These are phyloP conservation scores for Drosophila pullipes DNA, from an alignment of 2,888 invertebrate genomes.

Conservation along the genomic window DNA sequence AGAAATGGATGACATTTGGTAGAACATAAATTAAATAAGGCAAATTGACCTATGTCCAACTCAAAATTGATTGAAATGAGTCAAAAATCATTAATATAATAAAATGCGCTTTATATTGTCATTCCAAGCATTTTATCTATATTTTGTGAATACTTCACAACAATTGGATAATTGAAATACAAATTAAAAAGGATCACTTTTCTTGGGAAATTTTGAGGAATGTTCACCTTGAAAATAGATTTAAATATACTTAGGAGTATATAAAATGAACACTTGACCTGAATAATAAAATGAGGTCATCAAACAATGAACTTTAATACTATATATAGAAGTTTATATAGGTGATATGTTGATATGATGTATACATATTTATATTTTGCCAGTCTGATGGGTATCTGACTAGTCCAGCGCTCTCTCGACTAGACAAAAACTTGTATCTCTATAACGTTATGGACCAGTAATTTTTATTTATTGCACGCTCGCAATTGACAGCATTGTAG, in stretches of 20 bases:
- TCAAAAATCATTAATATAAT: background rate
- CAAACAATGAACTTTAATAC: background rate
- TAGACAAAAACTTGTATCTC: slow-evolving; percentile 14
- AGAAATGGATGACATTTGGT: background rate
- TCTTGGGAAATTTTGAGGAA: background rate
- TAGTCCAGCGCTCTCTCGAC: slow-evolving; percentile 5
- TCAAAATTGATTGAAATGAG: background rate
- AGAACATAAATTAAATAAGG: background rate
- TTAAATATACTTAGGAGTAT: background rate
- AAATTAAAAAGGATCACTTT: background rate
- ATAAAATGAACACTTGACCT: background rate
- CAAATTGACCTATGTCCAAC: background rate
- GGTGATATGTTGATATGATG: background rate
- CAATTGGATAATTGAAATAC: background rate
- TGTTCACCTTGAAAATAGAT: background rate
- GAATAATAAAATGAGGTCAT: background rate
- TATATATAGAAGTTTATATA: background rate
- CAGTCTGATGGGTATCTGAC: slow-evolving; percentile 9
- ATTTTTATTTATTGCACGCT: slow-evolving; percentile 72
- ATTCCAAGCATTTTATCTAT: background rate
- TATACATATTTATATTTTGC: background rate
- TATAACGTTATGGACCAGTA: slow-evolving; percentile 67
- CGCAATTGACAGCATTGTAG: slow-evolving; percentile 70
- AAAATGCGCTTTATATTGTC: background rate
- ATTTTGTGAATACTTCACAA: background rate